Evolutionary conservation across 2,797 vertebrate genomes (phyloP).

Genomic region (Eremophila alpestris): DNA sequence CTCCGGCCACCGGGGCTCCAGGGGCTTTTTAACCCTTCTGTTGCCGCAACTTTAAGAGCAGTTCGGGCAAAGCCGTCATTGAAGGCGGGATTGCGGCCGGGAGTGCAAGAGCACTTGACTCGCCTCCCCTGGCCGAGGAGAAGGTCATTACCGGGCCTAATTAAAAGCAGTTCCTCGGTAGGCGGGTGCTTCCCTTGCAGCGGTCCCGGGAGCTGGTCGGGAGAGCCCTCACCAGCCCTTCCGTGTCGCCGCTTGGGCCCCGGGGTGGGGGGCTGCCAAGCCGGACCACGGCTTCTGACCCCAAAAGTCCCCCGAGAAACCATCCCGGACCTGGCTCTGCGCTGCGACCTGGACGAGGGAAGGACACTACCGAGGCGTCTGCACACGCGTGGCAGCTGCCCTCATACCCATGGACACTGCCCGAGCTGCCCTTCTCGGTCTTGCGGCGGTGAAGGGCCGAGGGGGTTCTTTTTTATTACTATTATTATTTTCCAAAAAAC

Average conservation of each 20-base stretch:
- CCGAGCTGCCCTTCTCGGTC: not conserved
- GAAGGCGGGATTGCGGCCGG: not conserved
- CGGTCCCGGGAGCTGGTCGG: not conserved
- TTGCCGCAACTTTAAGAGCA: not conserved
- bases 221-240: not conserved
- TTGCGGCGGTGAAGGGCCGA: not conserved
- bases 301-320: not conserved
- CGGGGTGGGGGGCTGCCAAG: no score
- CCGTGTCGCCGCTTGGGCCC: not conserved
- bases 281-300: not conserved
- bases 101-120: not conserved
- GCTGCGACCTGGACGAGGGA: not conserved
- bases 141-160: not conserved
- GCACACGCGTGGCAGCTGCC: not conserved
- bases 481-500: accelerated
- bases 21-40: not conserved
- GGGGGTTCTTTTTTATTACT: no score
- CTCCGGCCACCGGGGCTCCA: not conserved
- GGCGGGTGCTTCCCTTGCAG: not conserved
- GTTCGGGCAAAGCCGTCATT: not conserved
- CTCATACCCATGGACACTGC: not conserved
- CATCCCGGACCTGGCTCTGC: not conserved
- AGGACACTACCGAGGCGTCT: not conserved
- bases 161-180: not conserved
- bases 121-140: not conserved